Conservation (phyloP, 2,113 vertebrate genomes). For the Brachyhypopomus occidentalis region DNA sequence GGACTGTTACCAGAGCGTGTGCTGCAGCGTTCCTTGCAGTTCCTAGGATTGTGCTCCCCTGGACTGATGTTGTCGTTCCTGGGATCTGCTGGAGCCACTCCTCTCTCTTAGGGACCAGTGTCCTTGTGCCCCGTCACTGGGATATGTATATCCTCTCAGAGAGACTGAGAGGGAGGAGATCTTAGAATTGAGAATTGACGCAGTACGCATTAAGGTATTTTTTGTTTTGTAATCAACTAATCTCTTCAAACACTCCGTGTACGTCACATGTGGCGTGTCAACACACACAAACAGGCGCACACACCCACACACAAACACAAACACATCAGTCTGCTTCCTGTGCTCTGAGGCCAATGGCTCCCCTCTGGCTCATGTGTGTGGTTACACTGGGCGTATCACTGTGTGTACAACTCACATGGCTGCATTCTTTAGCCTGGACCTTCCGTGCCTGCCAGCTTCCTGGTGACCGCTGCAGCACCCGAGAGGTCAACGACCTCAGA, state of each 20-base stretch:
- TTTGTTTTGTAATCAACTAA: slow-evolving; percentile 46
- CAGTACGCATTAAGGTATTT: slow-evolving; percentile 20
- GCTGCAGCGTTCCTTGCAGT: no score
- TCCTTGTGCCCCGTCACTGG: no score
- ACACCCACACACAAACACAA: slow-evolving; percentile 36
- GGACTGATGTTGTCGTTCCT: no score
- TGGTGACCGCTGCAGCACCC: slow-evolving; percentile 70
- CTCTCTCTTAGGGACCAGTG: neutral
- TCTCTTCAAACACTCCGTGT: neutral
- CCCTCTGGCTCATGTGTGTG: slow-evolving; percentile 58
- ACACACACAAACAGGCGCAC: slow-evolving; percentile 3
- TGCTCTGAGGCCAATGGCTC: slow-evolving; percentile 40
- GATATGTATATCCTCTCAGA: no score
- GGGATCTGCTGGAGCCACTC: neutral
- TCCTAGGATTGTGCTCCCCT: no score
- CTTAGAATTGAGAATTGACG: neutral
- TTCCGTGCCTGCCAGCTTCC: slow-evolving; percentile 82
- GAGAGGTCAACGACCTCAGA: slow-evolving; percentile 53
- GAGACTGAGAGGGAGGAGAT: slow-evolving; percentile 12
- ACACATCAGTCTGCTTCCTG: slow-evolving; percentile 10
- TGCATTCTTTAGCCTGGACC: slow-evolving; percentile 78
- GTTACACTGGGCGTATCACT: slow-evolving; percentile 68
- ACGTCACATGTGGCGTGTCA: slow-evolving; percentile 9
- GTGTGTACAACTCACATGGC: slow-evolving; percentile 70
- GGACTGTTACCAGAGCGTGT: no score